Percentiles rank a stretch among this genome's conserved stretches.
These are phyloP conservation scores for Marmota flaviventris DNA, from an alignment of 2,113 vertebrate genomes.

Conservation along the genomic window DNA sequence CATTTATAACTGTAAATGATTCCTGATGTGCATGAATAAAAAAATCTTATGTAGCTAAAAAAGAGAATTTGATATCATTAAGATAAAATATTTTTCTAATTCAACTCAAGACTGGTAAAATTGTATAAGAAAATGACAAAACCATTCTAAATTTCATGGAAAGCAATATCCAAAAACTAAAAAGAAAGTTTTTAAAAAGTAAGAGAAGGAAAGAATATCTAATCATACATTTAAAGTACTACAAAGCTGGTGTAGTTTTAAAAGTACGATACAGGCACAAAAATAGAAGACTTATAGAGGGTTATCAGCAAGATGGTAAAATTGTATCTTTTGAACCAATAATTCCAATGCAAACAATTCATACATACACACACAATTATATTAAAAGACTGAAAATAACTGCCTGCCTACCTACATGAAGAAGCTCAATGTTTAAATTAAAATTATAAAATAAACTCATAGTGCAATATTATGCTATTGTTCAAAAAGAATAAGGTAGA, in stretches of 20 bases:
- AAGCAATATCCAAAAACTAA: not conserved
- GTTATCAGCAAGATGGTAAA: conserved; percentile 17
- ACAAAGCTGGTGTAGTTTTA: not conserved
- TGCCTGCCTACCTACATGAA: not conserved
- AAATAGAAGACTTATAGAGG: not conserved
- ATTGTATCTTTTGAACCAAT: not conserved
- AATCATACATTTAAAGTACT: not conserved
- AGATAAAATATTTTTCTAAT: not conserved
- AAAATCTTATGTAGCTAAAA: not conserved
- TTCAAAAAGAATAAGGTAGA: conserved; percentile 6
- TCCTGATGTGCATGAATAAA: not conserved
- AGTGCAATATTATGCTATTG: not conserved
- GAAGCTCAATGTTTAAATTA: not conserved
- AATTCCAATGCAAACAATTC: not conserved
- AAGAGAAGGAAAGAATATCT: not conserved
- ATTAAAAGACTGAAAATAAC: not conserved
- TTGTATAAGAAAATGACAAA: not conserved
- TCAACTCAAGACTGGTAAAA: not conserved
- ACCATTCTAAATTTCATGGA: not conserved
- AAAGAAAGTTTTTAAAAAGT: not conserved
- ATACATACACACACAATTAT: not conserved
- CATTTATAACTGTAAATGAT: not conserved
- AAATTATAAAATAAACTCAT: not conserved
- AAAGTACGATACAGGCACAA: not conserved
- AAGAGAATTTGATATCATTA: not conserved